Percentiles rank a stretch among this genome's conserved stretches.
phyloP scores from a whole-genome alignment of 2,113 vertebrate genomes.

The Hemibagrus wyckioides region DNA sequence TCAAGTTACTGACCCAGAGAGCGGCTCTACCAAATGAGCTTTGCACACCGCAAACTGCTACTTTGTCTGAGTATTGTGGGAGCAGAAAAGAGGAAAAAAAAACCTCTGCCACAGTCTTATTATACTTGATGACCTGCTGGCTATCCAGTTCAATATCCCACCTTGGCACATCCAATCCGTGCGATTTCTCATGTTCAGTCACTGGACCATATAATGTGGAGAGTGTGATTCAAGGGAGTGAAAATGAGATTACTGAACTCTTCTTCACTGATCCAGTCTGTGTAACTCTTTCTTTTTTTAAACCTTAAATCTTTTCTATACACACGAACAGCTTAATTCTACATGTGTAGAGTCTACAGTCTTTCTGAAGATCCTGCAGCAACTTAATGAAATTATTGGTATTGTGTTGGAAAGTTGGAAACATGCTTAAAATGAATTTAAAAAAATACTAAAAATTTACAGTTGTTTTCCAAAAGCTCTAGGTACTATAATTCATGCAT shows the following conservation, averaged over 20 bases:
- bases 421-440: not conserved
- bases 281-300: conserved; percentile 25
- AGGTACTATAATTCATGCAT: not conserved
- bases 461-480: not conserved
- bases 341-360: not conserved
- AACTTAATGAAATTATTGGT: not conserved
- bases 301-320: conserved; percentile 11
- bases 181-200: conserved; percentile 47
- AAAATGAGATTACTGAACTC: conserved; percentile 44
- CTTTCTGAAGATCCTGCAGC: not conserved
- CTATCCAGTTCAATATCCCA: conserved; percentile 48
- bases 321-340: not conserved
- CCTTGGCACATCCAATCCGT: conserved; percentile 48
- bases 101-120: conserved; percentile 35
- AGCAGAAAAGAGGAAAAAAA: conserved; percentile 15
- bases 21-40: conserved; percentile 44
- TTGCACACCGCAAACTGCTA: conserved; percentile 45
- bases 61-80: conserved; percentile 33
- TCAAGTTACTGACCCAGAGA: conserved; percentile 51
- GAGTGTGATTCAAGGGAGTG: conserved; percentile 42
- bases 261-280: conserved; percentile 40
- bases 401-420: not conserved
- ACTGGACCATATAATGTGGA: conserved; percentile 46
- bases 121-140: conserved; percentile 53
- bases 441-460: not conserved